phyloP scores from a whole-genome alignment of 2,888 invertebrate genomes.

The Hemicrepidius hirtus region DNA sequence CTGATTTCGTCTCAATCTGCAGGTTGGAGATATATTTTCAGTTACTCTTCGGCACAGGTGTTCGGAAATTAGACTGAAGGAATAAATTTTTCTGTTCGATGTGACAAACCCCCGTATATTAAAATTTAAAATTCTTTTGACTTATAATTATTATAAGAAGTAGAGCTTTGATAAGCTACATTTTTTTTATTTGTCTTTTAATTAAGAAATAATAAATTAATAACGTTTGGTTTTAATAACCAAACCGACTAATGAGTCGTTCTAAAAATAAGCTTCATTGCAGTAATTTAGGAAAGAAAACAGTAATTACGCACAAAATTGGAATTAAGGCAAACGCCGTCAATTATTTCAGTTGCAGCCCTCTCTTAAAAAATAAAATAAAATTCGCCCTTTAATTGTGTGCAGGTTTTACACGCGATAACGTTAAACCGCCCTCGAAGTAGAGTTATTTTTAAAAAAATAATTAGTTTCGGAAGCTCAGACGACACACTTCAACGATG shows the following conservation, averaged over 20 bases:
- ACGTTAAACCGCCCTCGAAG: conserved; percentile 37
- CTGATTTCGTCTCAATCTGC: too few relatives aligned
- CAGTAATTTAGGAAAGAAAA: conserved; percentile 31
- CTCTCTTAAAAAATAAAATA: conserved; percentile 15
- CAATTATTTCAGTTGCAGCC: conserved; percentile 33
- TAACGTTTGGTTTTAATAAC: conserved; percentile 36
- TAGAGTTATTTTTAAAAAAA: conserved; percentile 54
- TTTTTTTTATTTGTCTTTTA: conserved; percentile 2
- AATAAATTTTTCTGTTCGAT: too few relatives aligned
- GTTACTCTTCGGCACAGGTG: too few relatives aligned
- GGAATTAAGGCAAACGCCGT: conserved; percentile 36
- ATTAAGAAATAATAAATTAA: conserved; percentile 12
- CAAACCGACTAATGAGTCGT: conserved; percentile 19
- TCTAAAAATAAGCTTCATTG: conserved; percentile 18
- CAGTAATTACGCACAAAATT: conserved; percentile 34
- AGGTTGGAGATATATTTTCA: too few relatives aligned
- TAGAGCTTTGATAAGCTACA: too few relatives aligned
- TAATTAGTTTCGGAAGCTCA: conserved; percentile 57
- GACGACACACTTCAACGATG: conserved; percentile 45
- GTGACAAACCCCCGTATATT: too few relatives aligned
- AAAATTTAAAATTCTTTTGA: too few relatives aligned
- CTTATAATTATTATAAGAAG: too few relatives aligned
- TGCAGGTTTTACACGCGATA: conserved; percentile 44
- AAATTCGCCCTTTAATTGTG: conserved; percentile 40
- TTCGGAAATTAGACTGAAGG: too few relatives aligned